A percentile compares a stretch with the other conserved stretches of the same genome.
Conservation (phyloP, 1,140 invertebrate genomes). For the fruit fly (Drosophila melanogaster) region DNA sequence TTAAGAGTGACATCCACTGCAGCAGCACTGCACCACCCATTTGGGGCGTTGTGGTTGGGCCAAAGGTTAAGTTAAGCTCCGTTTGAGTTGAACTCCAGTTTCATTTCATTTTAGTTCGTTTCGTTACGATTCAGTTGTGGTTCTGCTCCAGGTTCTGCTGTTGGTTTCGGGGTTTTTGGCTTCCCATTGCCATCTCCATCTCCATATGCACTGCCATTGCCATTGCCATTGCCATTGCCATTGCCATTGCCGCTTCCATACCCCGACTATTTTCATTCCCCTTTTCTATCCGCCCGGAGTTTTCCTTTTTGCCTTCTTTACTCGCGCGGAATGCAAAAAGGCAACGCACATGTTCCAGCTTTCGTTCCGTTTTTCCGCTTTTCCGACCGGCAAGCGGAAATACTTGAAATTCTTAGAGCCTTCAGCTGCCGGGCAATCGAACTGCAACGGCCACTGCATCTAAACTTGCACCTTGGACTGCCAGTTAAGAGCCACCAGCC, state of each 20-base stretch:
- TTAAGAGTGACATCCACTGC: conserved; percentile 5
- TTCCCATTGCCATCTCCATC: conserved; percentile 5
- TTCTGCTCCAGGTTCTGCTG: conserved; percentile 14
- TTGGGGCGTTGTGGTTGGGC: conserved; percentile 22
- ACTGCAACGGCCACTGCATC: conserved; percentile 16
- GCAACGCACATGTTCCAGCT: conserved; percentile 43
- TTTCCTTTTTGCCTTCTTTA: conserved; percentile 29
- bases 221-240: neutral
- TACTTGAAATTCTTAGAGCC: conserved; percentile 61
- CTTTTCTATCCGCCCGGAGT: neutral
- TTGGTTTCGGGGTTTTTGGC: conserved; percentile 11
- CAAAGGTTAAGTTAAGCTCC: conserved; percentile 63
- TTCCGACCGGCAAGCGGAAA: conserved; percentile 54
- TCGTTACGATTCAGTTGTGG: conserved; percentile 40
- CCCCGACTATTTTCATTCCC: conserved; percentile 11
- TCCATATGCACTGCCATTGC: neutral
- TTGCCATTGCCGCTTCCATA: neutral
- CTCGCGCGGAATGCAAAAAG: conserved; percentile 72
- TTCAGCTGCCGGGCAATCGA: conserved; percentile 21
- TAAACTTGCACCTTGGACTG: conserved; percentile 16
- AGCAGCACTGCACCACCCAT: conserved; percentile 11
- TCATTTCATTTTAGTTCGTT: conserved; percentile 34
- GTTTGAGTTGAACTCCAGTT: conserved; percentile 47
- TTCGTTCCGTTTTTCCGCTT: conserved; percentile 11
- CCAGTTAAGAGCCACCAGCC: conserved; percentile 3